Percentiles rank a stretch among this genome's conserved stretches.
Conservation (phyloP, 92 coral and sea anemone species). For the Parazoanthus swiftii region DNA sequence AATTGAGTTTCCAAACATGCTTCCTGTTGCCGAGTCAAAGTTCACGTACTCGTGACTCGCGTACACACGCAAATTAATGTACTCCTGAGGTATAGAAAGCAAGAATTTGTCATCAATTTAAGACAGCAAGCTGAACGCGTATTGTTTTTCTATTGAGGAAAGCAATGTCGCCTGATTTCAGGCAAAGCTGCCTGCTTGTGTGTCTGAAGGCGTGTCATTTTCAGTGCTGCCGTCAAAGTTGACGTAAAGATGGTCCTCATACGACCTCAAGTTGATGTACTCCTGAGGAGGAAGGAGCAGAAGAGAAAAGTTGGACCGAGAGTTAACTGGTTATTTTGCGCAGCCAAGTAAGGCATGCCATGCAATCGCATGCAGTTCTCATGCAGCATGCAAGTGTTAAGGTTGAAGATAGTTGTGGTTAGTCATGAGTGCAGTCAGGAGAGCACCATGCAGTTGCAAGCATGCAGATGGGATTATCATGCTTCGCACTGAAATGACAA, state of each 20-base stretch:
- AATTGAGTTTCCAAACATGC: conserved; percentile 22
- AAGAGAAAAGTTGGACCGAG: conserved; percentile 31
- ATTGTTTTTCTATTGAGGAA: conserved; percentile 19
- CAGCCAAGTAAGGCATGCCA: conserved; percentile 20
- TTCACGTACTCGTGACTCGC: conserved; percentile 92
- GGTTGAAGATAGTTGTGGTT: neutral
- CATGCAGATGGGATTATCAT: neutral
- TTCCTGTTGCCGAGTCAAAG: conserved; percentile 83
- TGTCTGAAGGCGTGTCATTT: conserved; percentile 34
- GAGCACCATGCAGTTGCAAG: neutral
- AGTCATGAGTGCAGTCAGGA: neutral
- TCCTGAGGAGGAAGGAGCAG: conserved; percentile 74
- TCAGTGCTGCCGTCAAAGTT: conserved; percentile 84
- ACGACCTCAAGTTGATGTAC: conserved; percentile 84
- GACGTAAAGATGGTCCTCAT: conserved; percentile 93
- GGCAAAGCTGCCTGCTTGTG: conserved; percentile 38
- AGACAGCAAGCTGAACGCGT: conserved; percentile 22
- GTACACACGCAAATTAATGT: conserved; percentile 89
- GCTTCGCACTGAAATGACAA: neutral
- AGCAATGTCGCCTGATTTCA: conserved; percentile 33
- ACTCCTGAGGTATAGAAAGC: conserved; percentile 84
- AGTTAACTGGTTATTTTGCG: conserved; percentile 24
- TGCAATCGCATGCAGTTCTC: conserved; percentile 30
- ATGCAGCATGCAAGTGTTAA: conserved; percentile 11
- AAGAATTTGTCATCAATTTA: conserved; percentile 44